A percentile compares a stretch with the other conserved stretches of the same genome.
phyloP scores from a whole-genome alignment of 2,113 vertebrate genomes.

The Spizaetus ornatus region DNA sequence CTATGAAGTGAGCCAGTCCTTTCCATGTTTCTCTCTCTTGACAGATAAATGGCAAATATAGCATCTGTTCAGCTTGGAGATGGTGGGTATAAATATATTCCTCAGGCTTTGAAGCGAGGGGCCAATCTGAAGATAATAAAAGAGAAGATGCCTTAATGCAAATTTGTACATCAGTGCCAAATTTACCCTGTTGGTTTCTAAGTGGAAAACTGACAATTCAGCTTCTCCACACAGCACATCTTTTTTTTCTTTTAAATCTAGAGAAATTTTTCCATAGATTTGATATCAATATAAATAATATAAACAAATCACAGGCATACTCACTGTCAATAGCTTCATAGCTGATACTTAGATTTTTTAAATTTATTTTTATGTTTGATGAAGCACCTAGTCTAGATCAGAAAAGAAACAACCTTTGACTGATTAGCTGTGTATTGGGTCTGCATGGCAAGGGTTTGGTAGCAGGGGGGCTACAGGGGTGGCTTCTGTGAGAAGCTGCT shows the following conservation, averaged over 20 bases:
- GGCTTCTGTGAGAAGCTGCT: neutral
- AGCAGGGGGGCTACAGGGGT: no score
- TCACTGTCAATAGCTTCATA: neutral
- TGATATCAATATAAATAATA: neutral
- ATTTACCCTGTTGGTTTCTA: neutral
- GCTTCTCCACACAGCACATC: neutral
- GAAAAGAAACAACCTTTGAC: conserved; percentile 39
- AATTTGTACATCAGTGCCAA: neutral
- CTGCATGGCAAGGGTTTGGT: neutral
- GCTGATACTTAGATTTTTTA: neutral
- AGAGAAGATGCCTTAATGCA: neutral
- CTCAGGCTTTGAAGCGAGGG: neutral
- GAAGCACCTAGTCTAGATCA: neutral
- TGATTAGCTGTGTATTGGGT: neutral
- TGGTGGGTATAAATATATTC: neutral
- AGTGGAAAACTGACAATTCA: neutral
- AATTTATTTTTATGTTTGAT: neutral
- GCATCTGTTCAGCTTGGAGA: neutral
- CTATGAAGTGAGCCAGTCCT: neutral
- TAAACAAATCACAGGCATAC: neutral
- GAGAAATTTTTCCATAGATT: neutral
- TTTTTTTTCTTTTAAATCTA: neutral
- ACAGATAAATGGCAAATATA: neutral
- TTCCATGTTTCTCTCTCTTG: neutral
- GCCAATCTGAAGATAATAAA: neutral